phyloP scores from a whole-genome alignment of 2,113 vertebrate genomes.

The Calonectris borealis region DNA sequence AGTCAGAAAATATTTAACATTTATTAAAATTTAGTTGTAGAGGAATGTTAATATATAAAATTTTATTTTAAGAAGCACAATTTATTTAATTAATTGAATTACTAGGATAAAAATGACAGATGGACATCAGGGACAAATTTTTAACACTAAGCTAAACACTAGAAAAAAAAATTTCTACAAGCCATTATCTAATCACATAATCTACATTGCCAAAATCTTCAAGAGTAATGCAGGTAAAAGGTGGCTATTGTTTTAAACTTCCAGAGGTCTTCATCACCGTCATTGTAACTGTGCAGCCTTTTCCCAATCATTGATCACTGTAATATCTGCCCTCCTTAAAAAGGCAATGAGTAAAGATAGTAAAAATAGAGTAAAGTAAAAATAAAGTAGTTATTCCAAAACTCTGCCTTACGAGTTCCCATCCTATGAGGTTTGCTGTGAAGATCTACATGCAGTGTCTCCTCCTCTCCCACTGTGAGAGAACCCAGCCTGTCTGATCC shows the following conservation, averaged over 20 bases:
- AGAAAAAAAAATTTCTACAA: background rate
- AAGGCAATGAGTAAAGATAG: background rate
- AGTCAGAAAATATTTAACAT: slow-evolving; percentile 46
- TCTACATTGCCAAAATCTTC: background rate
- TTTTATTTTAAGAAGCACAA: slow-evolving; percentile 31
- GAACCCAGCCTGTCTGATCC: background rate
- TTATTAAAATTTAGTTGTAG: slow-evolving; percentile 54
- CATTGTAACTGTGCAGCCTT: background rate
- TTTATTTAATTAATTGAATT: slow-evolving; percentile 56
- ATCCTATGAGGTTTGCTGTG: rapidly evolving
- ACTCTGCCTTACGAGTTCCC: background rate
- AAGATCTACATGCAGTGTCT: too few species aligned
- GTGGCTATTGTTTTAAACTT: background rate
- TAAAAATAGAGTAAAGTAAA: too few species aligned
- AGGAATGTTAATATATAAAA: slow-evolving; percentile 34
- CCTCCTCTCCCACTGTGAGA: background rate
- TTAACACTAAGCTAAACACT: slow-evolving; percentile 19
- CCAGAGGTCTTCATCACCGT: background rate
- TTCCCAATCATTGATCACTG: background rate
- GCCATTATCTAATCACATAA: background rate
- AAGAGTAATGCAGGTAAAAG: background rate
- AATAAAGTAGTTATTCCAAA: background rate
- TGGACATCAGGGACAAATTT: slow-evolving; percentile 27
- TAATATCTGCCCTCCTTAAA: background rate
- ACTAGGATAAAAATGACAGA: slow-evolving; percentile 43